A percentile compares a stretch with the other conserved stretches of the same genome.
Conservation (phyloP, 2,113 vertebrate species). For the Hymenochirus boettgeri region DNA sequence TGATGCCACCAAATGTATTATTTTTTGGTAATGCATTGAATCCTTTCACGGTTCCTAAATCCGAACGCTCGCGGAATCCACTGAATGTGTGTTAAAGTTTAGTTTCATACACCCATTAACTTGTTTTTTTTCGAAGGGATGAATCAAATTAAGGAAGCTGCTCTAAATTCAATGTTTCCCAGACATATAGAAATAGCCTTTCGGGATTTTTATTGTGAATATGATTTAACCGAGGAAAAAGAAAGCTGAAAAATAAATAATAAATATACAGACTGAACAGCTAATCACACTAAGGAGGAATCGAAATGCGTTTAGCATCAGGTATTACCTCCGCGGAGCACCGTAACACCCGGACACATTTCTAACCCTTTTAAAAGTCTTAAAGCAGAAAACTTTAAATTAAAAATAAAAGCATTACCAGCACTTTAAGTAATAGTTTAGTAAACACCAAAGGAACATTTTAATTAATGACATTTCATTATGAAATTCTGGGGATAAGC, state of each 20-base stretch:
- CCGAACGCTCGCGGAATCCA: too few species aligned
- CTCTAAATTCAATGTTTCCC: conserved; percentile 5
- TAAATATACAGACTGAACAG: conserved; percentile 18
- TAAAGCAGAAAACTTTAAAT: conserved; percentile 38
- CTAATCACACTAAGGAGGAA: conserved; percentile 31
- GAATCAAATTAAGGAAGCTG: conserved; percentile 1
- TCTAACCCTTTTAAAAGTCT: conserved; percentile 22
- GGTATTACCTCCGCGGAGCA: conserved; percentile 37
- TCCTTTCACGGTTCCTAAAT: too few species aligned
- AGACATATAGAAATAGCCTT: conserved; percentile 9
- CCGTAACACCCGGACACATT: conserved; percentile 8
- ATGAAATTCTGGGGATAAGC: conserved; percentile 39
- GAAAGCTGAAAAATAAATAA: too few species aligned
- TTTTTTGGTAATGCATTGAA: too few species aligned
- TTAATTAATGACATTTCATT: conserved; percentile 42
- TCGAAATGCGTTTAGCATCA: conserved; percentile 28
- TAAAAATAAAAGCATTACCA: conserved; percentile 38
- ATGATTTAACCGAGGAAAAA: conserved; percentile 17
- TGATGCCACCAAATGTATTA: too few species aligned
- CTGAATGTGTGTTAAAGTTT: too few species aligned
- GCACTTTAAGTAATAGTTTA: conserved; percentile 41
- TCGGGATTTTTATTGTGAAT: conserved; percentile 15
- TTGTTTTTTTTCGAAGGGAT: not conserved
- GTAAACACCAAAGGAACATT: conserved; percentile 38
- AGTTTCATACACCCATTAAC: too few species aligned